Percentiles rank a stretch among this genome's conserved stretches.
phyloP scores from a whole-genome alignment of 2,797 vertebrate genomes.

The Parotocinclus haroldoi region DNA sequence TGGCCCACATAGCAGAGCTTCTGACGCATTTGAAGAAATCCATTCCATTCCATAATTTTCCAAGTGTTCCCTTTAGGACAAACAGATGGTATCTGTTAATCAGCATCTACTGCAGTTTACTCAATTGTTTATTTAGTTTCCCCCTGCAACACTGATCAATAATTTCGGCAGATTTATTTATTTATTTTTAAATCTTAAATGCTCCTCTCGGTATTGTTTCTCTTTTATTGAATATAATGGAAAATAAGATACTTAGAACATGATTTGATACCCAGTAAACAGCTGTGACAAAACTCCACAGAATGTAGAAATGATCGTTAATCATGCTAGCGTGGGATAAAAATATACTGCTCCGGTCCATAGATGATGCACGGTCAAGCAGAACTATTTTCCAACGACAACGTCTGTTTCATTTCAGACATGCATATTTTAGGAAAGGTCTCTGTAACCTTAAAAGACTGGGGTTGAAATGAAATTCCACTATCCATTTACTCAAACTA shows the following conservation, averaged over 20 bases:
- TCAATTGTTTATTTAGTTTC: slow-evolving; percentile 62
- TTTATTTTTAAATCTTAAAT: no score
- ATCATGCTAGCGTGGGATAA: slow-evolving; percentile 11
- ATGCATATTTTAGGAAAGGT: slow-evolving; percentile 10
- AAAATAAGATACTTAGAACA: no score
- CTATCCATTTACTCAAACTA: no score
- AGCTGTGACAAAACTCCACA: slow-evolving; percentile 3
- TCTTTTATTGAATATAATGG: no score
- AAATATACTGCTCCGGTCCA: neutral
- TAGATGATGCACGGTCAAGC: neutral
- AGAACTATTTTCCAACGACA: slow-evolving; percentile 1
- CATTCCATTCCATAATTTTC: slow-evolving; percentile 56
- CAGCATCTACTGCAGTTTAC: slow-evolving; percentile 33
- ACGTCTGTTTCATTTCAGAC: slow-evolving; percentile 12
- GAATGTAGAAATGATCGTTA: slow-evolving; percentile 11
- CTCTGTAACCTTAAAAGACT: no score
- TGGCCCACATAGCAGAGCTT: slow-evolving; percentile 29
- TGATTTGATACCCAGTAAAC: no score
- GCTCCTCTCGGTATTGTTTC: neutral
- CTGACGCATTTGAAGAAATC: slow-evolving; percentile 44
- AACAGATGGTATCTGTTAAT: slow-evolving; percentile 58
- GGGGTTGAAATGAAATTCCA: no score
- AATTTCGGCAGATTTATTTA: slow-evolving; percentile 1
- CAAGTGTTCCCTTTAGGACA: slow-evolving; percentile 49
- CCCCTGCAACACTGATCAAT: slow-evolving; percentile 56